phyloP scores from a whole-genome alignment of 2,797 vertebrate genomes.

The Notoglanidium macrostoma region DNA sequence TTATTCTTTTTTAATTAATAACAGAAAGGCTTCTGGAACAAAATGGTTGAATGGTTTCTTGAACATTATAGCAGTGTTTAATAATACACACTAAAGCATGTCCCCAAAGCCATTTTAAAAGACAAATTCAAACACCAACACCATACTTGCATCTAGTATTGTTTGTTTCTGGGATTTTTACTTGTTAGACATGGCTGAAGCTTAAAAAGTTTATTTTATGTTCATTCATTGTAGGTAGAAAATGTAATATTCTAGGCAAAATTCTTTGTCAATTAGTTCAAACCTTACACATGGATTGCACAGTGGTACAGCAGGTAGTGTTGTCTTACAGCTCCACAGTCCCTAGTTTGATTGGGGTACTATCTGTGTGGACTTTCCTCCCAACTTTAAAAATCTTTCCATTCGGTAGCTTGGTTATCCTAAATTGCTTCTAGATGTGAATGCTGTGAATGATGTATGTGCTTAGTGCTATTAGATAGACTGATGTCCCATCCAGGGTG shows the following conservation, averaged over 20 bases:
- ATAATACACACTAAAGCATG: background rate
- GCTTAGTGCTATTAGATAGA: background rate
- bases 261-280: background rate
- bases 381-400: background rate
- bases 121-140: background rate
- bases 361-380: background rate
- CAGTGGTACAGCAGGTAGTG: background rate
- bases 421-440: background rate
- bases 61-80: background rate
- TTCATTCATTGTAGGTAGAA: background rate
- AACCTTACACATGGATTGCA: background rate
- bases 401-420: background rate
- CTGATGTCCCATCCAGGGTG: background rate
- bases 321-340: background rate
- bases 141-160: background rate
- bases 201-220: background rate
- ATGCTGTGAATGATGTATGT: too few species aligned
- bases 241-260: background rate
- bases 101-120: background rate
- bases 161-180: background rate
- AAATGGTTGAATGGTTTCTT: background rate
- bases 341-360: background rate
- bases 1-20: background rate
- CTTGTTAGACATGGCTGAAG: background rate
- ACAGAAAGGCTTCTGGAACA: background rate